Evolutionary conservation across 2,888 invertebrate genomes (phyloP).

Genomic region (Micropterix aruncella): DNA sequence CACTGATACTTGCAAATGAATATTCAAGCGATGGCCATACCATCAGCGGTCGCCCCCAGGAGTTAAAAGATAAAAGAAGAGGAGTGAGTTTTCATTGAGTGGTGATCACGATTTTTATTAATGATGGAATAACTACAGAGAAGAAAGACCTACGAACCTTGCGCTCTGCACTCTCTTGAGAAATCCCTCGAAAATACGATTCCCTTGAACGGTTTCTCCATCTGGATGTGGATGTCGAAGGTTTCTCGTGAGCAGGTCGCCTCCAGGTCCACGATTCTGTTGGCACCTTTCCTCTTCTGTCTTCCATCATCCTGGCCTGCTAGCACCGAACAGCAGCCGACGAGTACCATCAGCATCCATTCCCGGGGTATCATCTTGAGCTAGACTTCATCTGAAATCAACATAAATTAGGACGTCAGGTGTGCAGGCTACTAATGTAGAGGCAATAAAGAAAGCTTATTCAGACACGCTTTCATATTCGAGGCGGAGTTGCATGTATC

Average conservation of each 20-base stretch:
- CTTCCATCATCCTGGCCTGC: neutral
- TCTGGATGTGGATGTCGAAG: slow-evolving; percentile 44
- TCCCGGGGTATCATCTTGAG: neutral
- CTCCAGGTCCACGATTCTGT: slow-evolving; percentile 41
- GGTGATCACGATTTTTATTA: too few species aligned
- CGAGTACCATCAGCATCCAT: neutral
- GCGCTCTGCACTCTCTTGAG: slow-evolving; percentile 51
- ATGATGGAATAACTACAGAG: too few species aligned
- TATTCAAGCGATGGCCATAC: too few species aligned
- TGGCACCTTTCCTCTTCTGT: slow-evolving; percentile 16
- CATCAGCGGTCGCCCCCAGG: too few species aligned
- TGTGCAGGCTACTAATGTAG: too few species aligned
- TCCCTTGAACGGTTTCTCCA: slow-evolving; percentile 54
- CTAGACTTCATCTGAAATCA: neutral
- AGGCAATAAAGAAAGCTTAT: too few species aligned
- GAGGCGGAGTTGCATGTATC: too few species aligned
- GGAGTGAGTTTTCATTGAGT: too few species aligned
- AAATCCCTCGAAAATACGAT: slow-evolving; percentile 63
- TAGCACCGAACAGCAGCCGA: neutral
- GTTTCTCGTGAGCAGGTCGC: slow-evolving; percentile 48
- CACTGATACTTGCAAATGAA: too few species aligned
- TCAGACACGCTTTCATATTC: too few species aligned
- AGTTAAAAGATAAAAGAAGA: too few species aligned
- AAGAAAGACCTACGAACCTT: slow-evolving; percentile 42
- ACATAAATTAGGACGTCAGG: too few species aligned